A percentile compares a stretch with the other conserved stretches of the same genome.
These are phyloP conservation scores for Sternotherus odoratus DNA, from an alignment of 2,797 vertebrate genomes.

Conservation along the genomic window DNA sequence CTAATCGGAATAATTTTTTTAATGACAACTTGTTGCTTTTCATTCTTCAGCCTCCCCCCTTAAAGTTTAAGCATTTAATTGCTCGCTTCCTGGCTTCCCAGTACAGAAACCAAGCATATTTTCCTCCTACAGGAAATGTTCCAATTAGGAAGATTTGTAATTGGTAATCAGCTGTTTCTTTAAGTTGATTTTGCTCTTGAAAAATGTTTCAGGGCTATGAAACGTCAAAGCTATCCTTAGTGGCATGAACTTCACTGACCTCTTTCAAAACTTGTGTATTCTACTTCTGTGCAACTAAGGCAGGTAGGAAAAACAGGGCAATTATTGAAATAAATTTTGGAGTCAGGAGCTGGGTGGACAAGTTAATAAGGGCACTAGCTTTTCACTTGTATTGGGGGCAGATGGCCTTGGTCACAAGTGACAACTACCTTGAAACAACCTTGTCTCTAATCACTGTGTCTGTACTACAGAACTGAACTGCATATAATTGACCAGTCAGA, in stretches of 20 bases:
- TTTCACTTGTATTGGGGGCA: not conserved
- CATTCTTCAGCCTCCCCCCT: slow-evolving; percentile 2
- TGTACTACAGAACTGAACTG: not conserved
- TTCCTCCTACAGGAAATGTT: slow-evolving; percentile 75
- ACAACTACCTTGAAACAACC: rapidly evolving
- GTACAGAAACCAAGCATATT: slow-evolving; percentile 60
- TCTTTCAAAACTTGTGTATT: not conserved
- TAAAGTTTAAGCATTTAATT: slow-evolving; percentile 57
- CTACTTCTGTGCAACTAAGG: not conserved
- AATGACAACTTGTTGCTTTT: slow-evolving; percentile 63
- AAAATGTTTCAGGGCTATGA: not conserved
- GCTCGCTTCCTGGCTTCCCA: slow-evolving; percentile 66
- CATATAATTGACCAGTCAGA: not conserved
- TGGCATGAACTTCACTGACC: not conserved
- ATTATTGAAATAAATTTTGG: not conserved
- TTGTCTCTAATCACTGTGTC: not conserved
- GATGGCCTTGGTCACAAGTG: not conserved
- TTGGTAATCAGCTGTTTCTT: slow-evolving; percentile 69
- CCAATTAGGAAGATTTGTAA: slow-evolving; percentile 68
- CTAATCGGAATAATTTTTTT: slow-evolving; percentile 72
- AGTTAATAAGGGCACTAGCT: not conserved
- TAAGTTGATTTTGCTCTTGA: slow-evolving; percentile 65
- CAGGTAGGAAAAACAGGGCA: not conserved
- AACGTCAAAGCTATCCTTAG: not conserved
- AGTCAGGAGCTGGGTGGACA: not conserved